Evolutionary conservation across 1,140 invertebrate genomes (phyloP).

Genomic region (Drosophila gunungcola): DNA sequence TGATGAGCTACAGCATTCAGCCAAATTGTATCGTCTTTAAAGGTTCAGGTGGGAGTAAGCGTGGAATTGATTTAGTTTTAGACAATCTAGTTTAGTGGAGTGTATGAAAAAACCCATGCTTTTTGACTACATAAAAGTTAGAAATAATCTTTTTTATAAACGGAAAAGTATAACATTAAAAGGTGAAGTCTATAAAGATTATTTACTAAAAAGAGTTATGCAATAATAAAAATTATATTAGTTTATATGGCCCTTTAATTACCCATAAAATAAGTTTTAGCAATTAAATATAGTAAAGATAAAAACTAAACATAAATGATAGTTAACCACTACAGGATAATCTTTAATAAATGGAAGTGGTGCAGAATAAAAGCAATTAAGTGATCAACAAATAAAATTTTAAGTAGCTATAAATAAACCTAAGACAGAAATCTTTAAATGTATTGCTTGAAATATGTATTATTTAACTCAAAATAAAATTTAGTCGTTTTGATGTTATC

Average conservation of each 20-base stretch:
- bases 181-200: neutral
- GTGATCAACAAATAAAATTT: too few species aligned
- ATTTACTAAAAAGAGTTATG: too few species aligned
- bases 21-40: constrained; percentile 22
- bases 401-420: neutral
- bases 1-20: constrained; percentile 39
- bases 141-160: neutral
- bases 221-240: too few species aligned
- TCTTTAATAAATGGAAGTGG: too few species aligned
- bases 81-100: constrained; percentile 1
- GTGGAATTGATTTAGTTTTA: constrained; percentile 16
- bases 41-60: constrained; percentile 26
- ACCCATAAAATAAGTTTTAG: too few species aligned
- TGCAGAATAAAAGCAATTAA: too few species aligned
- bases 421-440: too few species aligned
- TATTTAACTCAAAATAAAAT: neutral
- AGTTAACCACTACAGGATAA: too few species aligned
- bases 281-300: too few species aligned
- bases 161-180: neutral
- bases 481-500: constrained; percentile 26
- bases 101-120: neutral
- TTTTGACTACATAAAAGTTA: neutral
- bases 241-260: too few species aligned
- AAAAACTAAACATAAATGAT: too few species aligned
- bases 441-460: neutral